Conservation (phyloP, 2,888 invertebrate genomes). For the Drosophila pseudotalamancana region DNA sequence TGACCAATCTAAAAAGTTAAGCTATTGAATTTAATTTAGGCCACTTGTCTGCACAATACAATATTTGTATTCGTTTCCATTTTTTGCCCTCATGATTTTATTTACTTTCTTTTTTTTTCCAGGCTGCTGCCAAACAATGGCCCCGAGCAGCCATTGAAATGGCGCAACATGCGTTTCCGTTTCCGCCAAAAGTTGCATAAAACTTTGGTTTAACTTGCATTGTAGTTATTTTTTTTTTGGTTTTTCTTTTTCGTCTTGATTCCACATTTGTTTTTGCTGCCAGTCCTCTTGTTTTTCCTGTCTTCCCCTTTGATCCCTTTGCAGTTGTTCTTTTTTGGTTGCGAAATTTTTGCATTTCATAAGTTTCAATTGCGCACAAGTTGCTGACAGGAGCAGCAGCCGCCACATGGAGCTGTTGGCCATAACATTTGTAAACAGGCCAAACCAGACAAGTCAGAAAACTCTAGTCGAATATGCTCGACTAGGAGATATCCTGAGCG, state of each 20-base stretch:
- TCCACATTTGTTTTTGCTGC: slow-evolving; percentile 61
- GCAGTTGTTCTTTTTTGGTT: slow-evolving; percentile 14
- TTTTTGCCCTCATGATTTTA: slow-evolving; percentile 8
- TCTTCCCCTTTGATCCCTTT: background rate
- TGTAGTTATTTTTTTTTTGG: slow-evolving; percentile 21
- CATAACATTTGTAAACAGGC: slow-evolving; percentile 74
- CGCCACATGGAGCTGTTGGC: slow-evolving; percentile 54
- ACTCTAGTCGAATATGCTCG: background rate
- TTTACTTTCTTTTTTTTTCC: background rate
- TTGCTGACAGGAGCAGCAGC: slow-evolving; percentile 68
- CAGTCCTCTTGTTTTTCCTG: slow-evolving; percentile 22
- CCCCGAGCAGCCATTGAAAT: slow-evolving; percentile 48
- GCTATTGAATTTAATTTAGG: slow-evolving; percentile 71
- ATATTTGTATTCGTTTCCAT: slow-evolving; percentile 32
- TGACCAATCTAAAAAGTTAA: slow-evolving; percentile 39
- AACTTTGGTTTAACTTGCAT: slow-evolving; percentile 76
- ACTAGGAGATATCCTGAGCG: no score
- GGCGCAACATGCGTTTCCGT: slow-evolving; percentile 72
- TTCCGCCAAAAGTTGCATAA: slow-evolving; percentile 53
- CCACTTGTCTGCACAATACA: slow-evolving; percentile 56
- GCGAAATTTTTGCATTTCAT: slow-evolving; percentile 66
- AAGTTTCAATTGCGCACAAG: slow-evolving; percentile 77
- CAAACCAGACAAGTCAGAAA: slow-evolving; percentile 16
- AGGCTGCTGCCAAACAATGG: slow-evolving; percentile 39
- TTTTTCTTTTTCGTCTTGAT: slow-evolving; percentile 29